These are phyloP conservation scores for Coptodon bakossiorum DNA, from an alignment of 2,113 vertebrate genomes.

Conservation along the genomic window DNA sequence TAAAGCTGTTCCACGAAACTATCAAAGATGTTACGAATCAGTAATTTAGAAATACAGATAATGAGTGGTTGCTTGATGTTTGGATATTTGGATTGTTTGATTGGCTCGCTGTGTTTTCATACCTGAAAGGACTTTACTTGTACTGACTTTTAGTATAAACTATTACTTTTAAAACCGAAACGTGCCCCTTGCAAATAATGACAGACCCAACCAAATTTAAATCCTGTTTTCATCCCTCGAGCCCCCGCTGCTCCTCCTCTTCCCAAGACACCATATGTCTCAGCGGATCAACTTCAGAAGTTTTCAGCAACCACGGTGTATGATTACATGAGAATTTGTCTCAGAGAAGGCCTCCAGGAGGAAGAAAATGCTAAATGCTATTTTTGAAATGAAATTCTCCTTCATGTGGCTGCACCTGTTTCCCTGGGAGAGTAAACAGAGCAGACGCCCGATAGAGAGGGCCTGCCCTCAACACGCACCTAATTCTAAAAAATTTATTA, in stretches of 20 bases:
- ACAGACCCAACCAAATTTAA: conserved; percentile 46
- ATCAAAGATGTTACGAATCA: conserved; percentile 33
- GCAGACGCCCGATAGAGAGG: conserved; percentile 87
- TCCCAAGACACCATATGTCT: conserved; percentile 71
- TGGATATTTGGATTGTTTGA: background rate
- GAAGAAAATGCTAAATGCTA: conserved; percentile 84
- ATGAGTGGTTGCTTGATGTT: background rate
- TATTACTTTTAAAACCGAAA: background rate
- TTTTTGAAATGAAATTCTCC: conserved; percentile 98
- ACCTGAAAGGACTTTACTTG: background rate
- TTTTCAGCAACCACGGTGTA: conserved; percentile 70
- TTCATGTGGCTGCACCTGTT: conserved; percentile 96
- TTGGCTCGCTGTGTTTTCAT: background rate
- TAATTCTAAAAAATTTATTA: conserved; percentile 99
- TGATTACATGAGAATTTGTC: conserved; percentile 77
- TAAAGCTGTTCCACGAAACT: conserved; percentile 52
- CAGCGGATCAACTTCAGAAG: conserved; percentile 71
- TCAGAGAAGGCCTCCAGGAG: conserved; percentile 84
- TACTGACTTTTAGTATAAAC: background rate
- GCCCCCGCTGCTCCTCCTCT: conserved; percentile 42
- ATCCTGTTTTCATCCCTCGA: conserved; percentile 47
- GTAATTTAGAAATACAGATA: conserved; percentile 29
- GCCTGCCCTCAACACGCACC: conserved; percentile 85
- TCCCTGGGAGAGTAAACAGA: conserved; percentile 87
- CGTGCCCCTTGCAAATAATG: conserved; percentile 28